A percentile compares a stretch with the other conserved stretches of the same genome.
phyloP scores from a whole-genome alignment of 2,113 vertebrate species.

The Myxocyprinus asiaticus region DNA sequence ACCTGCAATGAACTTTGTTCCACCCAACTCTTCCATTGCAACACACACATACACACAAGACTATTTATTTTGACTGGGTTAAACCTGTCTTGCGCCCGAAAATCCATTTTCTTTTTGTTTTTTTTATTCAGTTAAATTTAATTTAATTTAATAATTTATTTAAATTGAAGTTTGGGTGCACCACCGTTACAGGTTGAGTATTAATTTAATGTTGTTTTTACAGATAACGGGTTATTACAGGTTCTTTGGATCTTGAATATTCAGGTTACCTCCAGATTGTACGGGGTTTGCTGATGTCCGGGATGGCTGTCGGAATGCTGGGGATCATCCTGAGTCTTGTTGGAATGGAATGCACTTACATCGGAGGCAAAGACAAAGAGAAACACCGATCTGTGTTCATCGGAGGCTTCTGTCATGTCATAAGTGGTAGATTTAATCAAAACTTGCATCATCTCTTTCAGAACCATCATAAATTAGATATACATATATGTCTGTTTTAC shows the following conservation, averaged over 20 bases:
- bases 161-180: too few species aligned
- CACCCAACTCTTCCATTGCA: too few species aligned
- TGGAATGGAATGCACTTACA: constrained; percentile 78
- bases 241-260: constrained; percentile 7
- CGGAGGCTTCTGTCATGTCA: constrained; percentile 69
- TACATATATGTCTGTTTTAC: not conserved
- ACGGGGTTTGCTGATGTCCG: constrained; percentile 72
- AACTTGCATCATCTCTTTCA: not conserved
- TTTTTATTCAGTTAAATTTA: too few species aligned
- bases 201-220: too few species aligned
- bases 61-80: too few species aligned
- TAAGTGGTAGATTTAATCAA: constrained; percentile 63
- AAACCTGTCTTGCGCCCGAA: too few species aligned
- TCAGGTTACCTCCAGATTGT: constrained; percentile 74
- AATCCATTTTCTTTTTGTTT: too few species aligned
- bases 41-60: too few species aligned
- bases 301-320: constrained; percentile 69
- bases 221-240: not conserved
- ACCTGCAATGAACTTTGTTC: too few species aligned
- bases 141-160: too few species aligned
- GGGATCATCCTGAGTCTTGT: constrained; percentile 73
- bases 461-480: not conserved
- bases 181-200: too few species aligned
- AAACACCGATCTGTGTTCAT: constrained; percentile 69
- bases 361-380: constrained; percentile 71